phyloP scores from a whole-genome alignment of 2,888 invertebrate species.

The Muschampia plurimacula region DNA sequence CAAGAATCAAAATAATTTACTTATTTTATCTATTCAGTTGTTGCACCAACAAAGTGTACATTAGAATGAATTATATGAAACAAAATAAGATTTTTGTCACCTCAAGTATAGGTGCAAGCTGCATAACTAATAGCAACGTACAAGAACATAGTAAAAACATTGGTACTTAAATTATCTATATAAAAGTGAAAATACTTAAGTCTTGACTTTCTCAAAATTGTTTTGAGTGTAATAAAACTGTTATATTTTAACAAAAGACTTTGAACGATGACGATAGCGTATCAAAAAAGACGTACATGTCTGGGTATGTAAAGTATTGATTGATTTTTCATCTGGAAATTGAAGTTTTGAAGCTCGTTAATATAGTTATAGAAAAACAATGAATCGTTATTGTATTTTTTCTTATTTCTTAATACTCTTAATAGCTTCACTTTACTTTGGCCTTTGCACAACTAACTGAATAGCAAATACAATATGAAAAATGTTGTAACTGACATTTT shows the following conservation, averaged over 20 bases:
- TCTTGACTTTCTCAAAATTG: not conserved
- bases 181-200: not conserved
- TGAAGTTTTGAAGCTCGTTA: not conserved
- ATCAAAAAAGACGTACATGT: conserved; percentile 3
- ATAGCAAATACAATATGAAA: conserved; percentile 34
- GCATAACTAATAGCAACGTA: no score
- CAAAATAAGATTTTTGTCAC: no score
- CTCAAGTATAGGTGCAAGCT: no score
- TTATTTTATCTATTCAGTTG: no score
- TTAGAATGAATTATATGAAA: no score
- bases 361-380: conserved; percentile 9
- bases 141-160: no score
- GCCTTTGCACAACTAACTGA: conserved; percentile 18
- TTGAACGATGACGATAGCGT: not conserved
- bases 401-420: conserved; percentile 21
- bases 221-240: not conserved
- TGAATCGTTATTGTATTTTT: conserved; percentile 1
- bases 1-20: not conserved
- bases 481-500: conserved; percentile 34
- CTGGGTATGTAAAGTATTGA: not conserved
- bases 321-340: not conserved
- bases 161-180: not conserved
- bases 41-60: no score
- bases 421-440: conserved; percentile 22
- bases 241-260: not conserved